phyloP scores from a whole-genome alignment of 2,888 invertebrate species.

The Lucinisca nassula region DNA sequence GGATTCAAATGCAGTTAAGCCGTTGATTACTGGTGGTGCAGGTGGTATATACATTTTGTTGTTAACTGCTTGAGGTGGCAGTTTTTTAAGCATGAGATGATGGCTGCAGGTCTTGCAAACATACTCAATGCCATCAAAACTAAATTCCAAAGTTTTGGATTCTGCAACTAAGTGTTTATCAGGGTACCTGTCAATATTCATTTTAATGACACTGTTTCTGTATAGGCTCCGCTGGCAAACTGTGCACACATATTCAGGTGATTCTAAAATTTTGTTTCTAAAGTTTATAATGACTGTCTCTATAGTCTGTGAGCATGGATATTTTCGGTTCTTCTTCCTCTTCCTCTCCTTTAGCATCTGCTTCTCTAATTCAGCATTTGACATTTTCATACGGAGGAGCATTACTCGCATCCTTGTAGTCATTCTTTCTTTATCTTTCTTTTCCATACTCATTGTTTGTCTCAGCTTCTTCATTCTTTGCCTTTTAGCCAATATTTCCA shows the following conservation, averaged over 20 bases:
- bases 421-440: too few relatives aligned
- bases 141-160: background rate
- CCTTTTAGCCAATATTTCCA: too few relatives aligned
- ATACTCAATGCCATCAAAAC: background rate
- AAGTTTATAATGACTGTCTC: background rate
- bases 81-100: background rate
- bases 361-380: too few relatives aligned
- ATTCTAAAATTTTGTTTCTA: background rate
- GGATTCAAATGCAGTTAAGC: background rate
- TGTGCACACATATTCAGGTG: background rate
- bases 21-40: background rate
- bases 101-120: background rate
- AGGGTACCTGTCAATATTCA: background rate
- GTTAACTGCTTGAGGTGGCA: background rate
- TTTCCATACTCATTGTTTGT: too few relatives aligned
- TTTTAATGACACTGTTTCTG: background rate
- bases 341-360: too few relatives aligned
- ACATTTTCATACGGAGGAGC: too few relatives aligned
- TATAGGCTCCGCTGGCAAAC: background rate
- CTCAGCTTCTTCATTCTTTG: too few relatives aligned
- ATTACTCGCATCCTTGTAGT: too few relatives aligned
- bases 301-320: background rate
- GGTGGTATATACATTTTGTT: background rate
- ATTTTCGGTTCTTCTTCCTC: background rate
- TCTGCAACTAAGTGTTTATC: background rate